Evolutionary conservation across 2,888 invertebrate species (phyloP).

Genomic region (Leptodirus hochenwartii): DNA sequence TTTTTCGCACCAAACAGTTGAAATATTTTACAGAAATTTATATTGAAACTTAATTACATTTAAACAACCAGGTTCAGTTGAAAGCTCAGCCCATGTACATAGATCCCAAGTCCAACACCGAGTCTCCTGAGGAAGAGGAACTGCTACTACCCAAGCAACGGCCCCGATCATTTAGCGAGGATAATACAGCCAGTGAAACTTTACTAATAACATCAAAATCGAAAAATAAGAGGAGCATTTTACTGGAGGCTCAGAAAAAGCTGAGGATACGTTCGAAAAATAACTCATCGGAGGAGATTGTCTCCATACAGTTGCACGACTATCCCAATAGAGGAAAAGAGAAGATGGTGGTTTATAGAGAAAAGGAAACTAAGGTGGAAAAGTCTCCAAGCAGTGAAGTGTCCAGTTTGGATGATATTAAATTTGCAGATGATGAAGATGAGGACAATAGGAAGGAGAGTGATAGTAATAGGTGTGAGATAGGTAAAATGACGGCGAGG

Average conservation of each 20-base stretch:
- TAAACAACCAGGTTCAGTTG: no score
- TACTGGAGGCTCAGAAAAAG: constrained; percentile 5
- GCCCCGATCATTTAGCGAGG: constrained; percentile 14
- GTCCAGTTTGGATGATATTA: constrained; percentile 43
- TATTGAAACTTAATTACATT: no score
- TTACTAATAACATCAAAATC: constrained; percentile 13
- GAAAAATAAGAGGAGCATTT: no score
- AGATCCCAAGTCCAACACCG: no score
- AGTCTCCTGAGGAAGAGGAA: constrained; percentile 39
- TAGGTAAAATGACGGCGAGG: no score
- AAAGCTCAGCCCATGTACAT: no score
- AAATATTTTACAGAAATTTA: no score
- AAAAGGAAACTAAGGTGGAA: constrained; percentile 47
- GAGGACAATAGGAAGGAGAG: constrained; percentile 23
- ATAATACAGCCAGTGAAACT: no score
- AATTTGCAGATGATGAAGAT: constrained; percentile 53
- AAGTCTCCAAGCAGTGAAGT: constrained; percentile 44
- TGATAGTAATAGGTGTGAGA: no score
- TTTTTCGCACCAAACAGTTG: no score
- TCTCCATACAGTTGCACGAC: constrained; percentile 21
- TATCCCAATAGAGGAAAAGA: constrained; percentile 15
- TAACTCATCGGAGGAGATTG: constrained; percentile 10
- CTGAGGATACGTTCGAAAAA: constrained; percentile 4
- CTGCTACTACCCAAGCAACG: constrained; percentile 27
- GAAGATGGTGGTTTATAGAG: constrained; percentile 23